Base-by-base conservation (phyloP, 2,113 vertebrate species). In the Trematomus loennbergii region DNA sequence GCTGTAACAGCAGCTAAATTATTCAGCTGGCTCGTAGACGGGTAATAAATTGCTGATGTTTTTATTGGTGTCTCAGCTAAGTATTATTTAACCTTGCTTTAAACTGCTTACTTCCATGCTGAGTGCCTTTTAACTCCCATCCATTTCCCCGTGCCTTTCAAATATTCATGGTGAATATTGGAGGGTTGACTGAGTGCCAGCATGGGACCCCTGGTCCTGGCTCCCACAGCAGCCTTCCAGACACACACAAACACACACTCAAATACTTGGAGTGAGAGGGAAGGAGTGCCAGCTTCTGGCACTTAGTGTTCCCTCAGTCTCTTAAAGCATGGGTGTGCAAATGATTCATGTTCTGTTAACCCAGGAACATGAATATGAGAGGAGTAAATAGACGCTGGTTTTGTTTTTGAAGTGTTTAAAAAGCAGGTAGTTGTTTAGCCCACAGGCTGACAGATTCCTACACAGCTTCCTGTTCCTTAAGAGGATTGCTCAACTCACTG, bases 51-150 rank as follows among this genome's bases (percentile, higher is more conserved):
- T 94, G 92, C 84, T 81, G 83, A 92, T 91, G 88, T 91, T 91
- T 93, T 93, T 92, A 94, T 94, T 94, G 94, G 92, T 94, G 91
- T 88, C 91, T 93, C 79, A 67, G 91, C 92, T 93, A 94, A 96
- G 94, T 93, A 94, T 94, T 94, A 95, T 95, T 95, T 95, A 95
- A 95, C 94, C 94, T 93, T 91, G 90, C 91, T 95, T 93, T 95
- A 95, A 95, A 94, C 90, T 90, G 89, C 91, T 89, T 92, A 87
- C 93, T 94, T 94, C 90, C 88, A 89, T 92, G 89, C 93, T 92
- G 92, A 95, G 94, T 94, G 94, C 91, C 93, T 95, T 95, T 95
- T 94, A 95, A 94, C 92, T 94, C 93, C 85, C 85, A 88, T 93
- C 91, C 86, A 89, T 94, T 94, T 94, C 89, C 89, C 88, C 4